Percentiles rank a stretch among this genome's conserved stretches.
Conservation (phyloP, 2,888 invertebrate genomes). For the Polydrusus cervinus region DNA sequence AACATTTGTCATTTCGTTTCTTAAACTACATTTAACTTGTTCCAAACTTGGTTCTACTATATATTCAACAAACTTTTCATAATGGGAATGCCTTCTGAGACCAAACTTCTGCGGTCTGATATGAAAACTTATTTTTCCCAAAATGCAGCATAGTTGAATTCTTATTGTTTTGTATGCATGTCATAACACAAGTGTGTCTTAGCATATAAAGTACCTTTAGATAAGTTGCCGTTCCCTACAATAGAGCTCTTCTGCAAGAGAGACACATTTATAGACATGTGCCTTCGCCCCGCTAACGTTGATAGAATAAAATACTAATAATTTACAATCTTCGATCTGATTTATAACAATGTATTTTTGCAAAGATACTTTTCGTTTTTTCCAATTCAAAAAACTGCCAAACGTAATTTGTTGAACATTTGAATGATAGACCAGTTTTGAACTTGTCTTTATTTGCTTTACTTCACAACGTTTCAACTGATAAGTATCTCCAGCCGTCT, state of each 20-base stretch:
- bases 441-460: no score
- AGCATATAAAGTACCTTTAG: conserved; percentile 42
- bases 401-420: no score
- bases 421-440: no score
- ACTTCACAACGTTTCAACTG: no score
- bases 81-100: conserved; percentile 20
- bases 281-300: no score
- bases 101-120: conserved; percentile 37
- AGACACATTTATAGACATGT: not conserved
- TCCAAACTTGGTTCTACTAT: conserved; percentile 31
- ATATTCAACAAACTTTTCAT: conserved; percentile 32
- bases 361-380: no score
- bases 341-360: no score
- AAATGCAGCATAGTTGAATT: conserved; percentile 10
- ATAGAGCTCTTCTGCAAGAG: conserved; percentile 18
- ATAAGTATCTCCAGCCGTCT: no score
- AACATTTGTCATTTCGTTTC: conserved; percentile 36
- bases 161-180: conserved; percentile 27
- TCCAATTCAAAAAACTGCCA: no score
- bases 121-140: conserved; percentile 33
- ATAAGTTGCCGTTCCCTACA: conserved; percentile 15
- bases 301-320: no score
- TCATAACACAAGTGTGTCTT: conserved; percentile 35
- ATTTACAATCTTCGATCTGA: no score
- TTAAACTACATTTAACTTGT: conserved; percentile 39